Evolutionary conservation across 2,888 invertebrate species (phyloP).

Genomic region (Eilema caniola): DNA sequence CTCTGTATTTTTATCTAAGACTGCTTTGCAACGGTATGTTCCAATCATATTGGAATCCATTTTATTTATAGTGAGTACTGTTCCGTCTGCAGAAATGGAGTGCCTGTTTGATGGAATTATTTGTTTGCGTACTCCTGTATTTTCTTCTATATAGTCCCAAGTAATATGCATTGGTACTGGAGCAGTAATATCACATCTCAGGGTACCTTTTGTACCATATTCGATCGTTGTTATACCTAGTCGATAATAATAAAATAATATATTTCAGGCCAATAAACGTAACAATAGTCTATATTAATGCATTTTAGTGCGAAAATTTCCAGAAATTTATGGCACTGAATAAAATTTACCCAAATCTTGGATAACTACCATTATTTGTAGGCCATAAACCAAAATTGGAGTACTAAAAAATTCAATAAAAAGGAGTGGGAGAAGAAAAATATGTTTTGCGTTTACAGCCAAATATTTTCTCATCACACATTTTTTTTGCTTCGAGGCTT

Average conservation of each 20-base stretch:
- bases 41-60: conserved; percentile 38
- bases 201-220: conserved; percentile 30
- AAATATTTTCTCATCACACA: no score
- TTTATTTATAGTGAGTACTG: conserved; percentile 34
- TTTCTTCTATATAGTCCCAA: conserved; percentile 33
- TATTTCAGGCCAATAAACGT: not conserved
- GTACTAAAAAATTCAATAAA: no score
- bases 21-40: conserved; percentile 37
- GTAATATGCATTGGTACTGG: conserved; percentile 38
- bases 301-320: no score
- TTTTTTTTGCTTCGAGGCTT: no score
- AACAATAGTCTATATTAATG: no score
- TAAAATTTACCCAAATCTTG: no score
- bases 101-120: conserved; percentile 35
- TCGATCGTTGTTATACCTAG: conserved; percentile 26
- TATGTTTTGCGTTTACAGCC: no score
- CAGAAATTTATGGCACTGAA: no score
- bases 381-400: no score
- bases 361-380: no score
- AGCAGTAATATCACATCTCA: conserved; percentile 46
- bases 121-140: conserved; percentile 11
- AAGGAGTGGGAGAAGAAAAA: no score
- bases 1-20: conserved; percentile 24
- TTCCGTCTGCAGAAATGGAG: conserved; percentile 32
- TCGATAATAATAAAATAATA: not conserved